Conservation (phyloP, 2,113 vertebrate genomes). For the Cebidichthys violaceus region DNA sequence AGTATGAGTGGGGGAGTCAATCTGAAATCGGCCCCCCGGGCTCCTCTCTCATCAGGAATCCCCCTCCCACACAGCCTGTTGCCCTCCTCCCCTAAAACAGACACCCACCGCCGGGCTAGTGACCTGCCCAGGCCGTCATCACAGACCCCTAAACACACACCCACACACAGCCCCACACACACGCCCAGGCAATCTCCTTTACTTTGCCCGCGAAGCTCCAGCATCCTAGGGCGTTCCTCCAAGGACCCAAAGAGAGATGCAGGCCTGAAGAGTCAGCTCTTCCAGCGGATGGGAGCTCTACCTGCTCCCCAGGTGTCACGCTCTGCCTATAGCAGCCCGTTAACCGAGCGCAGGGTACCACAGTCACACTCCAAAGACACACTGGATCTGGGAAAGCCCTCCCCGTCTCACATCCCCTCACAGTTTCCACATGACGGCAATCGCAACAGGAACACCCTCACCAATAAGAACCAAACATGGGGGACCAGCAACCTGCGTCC, state of each 20-base stretch:
- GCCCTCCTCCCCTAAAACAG: conserved; percentile 76
- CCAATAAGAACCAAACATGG: conserved; percentile 72
- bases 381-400: conserved; percentile 56
- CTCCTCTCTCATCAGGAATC: conserved; percentile 76
- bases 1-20: conserved; percentile 82
- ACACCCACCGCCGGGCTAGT: conserved; percentile 48
- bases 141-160: conserved; percentile 64
- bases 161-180: conserved; percentile 51
- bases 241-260: conserved; percentile 61
- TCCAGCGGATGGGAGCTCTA: conserved; percentile 62
- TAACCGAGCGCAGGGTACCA: conserved; percentile 60
- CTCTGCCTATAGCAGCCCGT: conserved; percentile 80
- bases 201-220: conserved; percentile 51
- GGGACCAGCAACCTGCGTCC: conserved; percentile 46
- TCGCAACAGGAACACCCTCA: conserved; percentile 59
- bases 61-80: conserved; percentile 75
- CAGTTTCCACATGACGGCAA: conserved; percentile 64
- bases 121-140: conserved; percentile 61
- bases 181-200: conserved; percentile 67
- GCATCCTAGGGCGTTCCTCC: conserved; percentile 52
- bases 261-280: conserved; percentile 68
- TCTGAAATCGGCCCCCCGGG: conserved; percentile 71
- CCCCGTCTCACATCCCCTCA: neutral
- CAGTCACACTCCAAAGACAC: conserved; percentile 72
- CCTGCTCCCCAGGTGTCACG: conserved; percentile 62